Conservation (phyloP, 2,797 vertebrate species). For the Gorsachius magnificus region DNA sequence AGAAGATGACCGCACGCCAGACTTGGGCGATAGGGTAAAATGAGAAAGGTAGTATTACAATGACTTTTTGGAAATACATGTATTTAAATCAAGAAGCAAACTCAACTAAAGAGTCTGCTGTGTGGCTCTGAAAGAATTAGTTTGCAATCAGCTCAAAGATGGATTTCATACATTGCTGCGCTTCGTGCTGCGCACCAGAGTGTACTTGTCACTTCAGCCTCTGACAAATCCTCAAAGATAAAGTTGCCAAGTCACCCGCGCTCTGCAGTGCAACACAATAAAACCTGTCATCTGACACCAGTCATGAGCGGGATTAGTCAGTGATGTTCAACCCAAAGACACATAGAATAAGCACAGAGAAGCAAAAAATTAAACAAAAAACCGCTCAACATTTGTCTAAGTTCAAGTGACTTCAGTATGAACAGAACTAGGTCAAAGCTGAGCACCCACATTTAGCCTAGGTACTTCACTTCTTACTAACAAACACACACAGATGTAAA, state of each 20-base stretch:
- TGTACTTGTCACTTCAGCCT: not conserved
- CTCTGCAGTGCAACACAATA: slow-evolving; percentile 30
- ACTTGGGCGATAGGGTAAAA: not conserved
- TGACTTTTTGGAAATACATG: not conserved
- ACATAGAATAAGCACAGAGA: not conserved
- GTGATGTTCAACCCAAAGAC: not conserved
- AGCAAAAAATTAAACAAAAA: not conserved
- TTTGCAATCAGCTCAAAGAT: not conserved
- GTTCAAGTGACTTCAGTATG: not conserved
- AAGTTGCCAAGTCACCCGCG: slow-evolving; percentile 25
- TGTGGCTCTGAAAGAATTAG: not conserved
- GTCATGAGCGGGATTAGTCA: not conserved
- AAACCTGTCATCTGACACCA: slow-evolving; percentile 2
- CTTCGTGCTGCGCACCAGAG: not conserved
- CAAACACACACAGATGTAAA: not conserved
- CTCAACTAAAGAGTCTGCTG: not conserved
- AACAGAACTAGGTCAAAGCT: not conserved
- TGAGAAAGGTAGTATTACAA: not conserved
- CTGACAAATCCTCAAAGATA: slow-evolving; percentile 36
- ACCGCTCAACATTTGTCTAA: not conserved
- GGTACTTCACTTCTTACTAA: not conserved
- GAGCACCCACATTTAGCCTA: not conserved
- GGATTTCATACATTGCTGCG: not conserved
- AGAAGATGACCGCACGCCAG: not conserved
- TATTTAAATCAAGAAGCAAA: not conserved